Percentiles rank a stretch among this genome's conserved stretches.
Conservation (phyloP, 23 tunicate genomes). For the Trididemnum nubilum region DNA sequence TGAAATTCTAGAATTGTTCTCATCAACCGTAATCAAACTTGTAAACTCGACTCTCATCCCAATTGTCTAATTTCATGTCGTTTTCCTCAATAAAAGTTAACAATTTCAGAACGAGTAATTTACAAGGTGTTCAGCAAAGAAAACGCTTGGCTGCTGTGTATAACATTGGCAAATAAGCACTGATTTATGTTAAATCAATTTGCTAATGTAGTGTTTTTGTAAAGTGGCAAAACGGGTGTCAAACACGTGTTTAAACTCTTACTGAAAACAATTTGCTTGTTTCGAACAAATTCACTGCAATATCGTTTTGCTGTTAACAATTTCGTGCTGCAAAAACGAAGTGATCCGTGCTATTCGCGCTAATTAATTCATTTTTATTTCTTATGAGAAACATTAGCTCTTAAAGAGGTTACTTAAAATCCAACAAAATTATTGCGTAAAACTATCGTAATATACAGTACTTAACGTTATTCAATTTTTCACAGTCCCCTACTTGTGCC, state of each 20-base stretch:
- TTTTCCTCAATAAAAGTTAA: neutral
- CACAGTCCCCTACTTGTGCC: too few relatives aligned
- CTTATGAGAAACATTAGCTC: too few relatives aligned
- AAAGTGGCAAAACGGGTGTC: neutral
- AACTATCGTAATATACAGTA: too few relatives aligned
- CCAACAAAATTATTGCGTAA: too few relatives aligned
- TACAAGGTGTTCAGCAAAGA: neutral
- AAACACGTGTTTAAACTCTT: conserved; percentile 1
- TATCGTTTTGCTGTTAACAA: too few relatives aligned
- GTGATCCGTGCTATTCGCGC: too few relatives aligned
- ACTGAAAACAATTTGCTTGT: neutral
- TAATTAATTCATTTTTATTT: too few relatives aligned
- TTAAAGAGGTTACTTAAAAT: too few relatives aligned
- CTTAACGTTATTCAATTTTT: too few relatives aligned
- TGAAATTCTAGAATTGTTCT: conserved; percentile 16
- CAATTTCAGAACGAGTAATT: conserved; percentile 6
- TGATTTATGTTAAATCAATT: conserved; percentile 1
- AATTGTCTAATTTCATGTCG: conserved; percentile 17
- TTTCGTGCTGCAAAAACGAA: too few relatives aligned
- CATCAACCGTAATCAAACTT: neutral
- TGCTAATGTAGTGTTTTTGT: conserved; percentile 2
- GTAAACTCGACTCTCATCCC: neutral
- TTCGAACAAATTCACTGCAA: neutral
- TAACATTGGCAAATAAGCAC: neutral
- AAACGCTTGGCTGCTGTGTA: conserved; percentile 3